phyloP scores from a whole-genome alignment of 2,888 invertebrate species.

The Rhaphigaster nebulosa region DNA sequence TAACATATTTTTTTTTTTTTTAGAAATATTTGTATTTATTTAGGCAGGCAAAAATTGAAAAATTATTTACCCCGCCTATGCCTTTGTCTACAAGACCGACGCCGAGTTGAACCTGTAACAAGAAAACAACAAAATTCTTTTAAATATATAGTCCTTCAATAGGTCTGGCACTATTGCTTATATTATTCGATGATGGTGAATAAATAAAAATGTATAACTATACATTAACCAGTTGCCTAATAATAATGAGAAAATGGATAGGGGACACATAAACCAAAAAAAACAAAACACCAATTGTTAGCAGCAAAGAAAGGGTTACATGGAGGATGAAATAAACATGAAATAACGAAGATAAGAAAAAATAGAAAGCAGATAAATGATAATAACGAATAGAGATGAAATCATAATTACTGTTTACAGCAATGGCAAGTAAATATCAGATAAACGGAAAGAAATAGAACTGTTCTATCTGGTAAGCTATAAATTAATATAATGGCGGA shows the following conservation, averaged over 20 bases:
- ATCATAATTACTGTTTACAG: not conserved
- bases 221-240: not conserved
- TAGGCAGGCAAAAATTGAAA: slow-evolving; percentile 52
- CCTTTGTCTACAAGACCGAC: slow-evolving; percentile 58
- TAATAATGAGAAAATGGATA: not conserved
- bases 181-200: not conserved
- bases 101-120: slow-evolving; percentile 56
- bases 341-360: not conserved
- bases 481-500: not conserved
- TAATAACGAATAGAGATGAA: not conserved
- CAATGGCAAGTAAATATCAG: not conserved
- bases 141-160: slow-evolving; percentile 51
- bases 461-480: not conserved
- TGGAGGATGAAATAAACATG: not conserved
- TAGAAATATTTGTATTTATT: slow-evolving; percentile 32
- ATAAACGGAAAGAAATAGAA: not conserved
- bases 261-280: not conserved
- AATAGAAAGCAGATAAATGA: not conserved
- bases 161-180: slow-evolving; percentile 17
- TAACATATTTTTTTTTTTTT: not conserved
- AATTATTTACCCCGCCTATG: slow-evolving; percentile 59
- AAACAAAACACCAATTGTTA: not conserved
- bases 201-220: not conserved
- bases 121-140: slow-evolving; percentile 56
- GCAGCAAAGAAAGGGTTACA: not conserved